Evolutionary conservation across 2,888 invertebrate species (phyloP).

Genomic region (Ophioninae sp.): DNA sequence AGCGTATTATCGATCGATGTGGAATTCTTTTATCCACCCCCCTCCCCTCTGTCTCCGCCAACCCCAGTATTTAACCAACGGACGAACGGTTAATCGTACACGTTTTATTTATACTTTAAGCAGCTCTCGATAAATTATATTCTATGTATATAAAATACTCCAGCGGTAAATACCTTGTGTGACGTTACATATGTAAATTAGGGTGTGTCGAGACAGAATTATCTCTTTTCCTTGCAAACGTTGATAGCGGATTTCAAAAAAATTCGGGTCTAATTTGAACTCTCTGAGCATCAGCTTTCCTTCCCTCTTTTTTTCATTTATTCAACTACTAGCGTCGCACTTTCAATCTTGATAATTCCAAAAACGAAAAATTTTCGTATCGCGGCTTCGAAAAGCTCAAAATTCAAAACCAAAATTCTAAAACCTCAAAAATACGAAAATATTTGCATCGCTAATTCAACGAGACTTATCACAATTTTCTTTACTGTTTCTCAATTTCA

Average conservation of each 20-base stretch:
- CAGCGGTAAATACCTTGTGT: constrained; percentile 64
- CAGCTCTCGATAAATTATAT: constrained; percentile 68
- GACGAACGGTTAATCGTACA: constrained; percentile 9
- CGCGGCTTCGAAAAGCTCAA: background rate
- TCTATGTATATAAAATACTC: constrained; percentile 70
- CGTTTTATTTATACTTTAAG: constrained; percentile 56
- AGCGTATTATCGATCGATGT: constrained; percentile 29
- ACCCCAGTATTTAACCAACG: constrained; percentile 15
- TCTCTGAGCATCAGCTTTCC: background rate
- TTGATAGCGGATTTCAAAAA: background rate
- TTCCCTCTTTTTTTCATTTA: too few species aligned
- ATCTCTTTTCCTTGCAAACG: background rate
- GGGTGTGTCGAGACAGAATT: background rate
- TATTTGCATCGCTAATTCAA: background rate
- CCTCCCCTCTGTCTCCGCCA: background rate
- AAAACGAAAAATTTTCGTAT: background rate
- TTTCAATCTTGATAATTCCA: too few species aligned
- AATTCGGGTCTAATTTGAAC: background rate
- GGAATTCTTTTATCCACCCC: background rate
- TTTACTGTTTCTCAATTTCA: too few species aligned
- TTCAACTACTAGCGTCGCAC: too few species aligned
- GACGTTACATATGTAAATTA: constrained; percentile 55
- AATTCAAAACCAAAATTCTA: too few species aligned
- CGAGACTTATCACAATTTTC: background rate
- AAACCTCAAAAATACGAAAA: background rate